Evolutionary conservation across 2,113 vertebrate species (phyloP).

Genomic region (Carlito syrichta): DNA sequence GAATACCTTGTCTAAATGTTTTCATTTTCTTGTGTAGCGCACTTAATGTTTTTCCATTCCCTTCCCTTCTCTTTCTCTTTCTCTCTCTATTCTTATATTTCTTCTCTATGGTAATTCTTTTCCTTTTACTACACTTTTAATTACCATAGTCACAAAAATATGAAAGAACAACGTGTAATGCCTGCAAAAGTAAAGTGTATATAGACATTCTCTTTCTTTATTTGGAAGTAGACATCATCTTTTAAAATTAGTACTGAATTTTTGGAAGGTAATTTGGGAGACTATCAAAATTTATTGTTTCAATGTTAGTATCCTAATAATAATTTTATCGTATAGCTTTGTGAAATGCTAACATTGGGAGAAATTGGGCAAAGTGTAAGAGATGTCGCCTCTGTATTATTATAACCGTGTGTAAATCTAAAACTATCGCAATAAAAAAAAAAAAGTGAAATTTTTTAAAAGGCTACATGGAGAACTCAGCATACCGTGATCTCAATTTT

Average conservation of each 20-base stretch:
- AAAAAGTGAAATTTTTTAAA: not conserved
- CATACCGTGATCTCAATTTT: not conserved
- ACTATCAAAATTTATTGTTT: not conserved
- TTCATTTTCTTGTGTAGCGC: not conserved
- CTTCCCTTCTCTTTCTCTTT: not conserved
- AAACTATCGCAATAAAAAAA: not conserved
- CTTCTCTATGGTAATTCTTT: not conserved
- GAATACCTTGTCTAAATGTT: not conserved
- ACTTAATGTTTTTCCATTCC: not conserved
- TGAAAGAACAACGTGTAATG: not conserved
- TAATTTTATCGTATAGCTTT: not conserved
- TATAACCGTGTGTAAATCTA: not conserved
- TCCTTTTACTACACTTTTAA: not conserved
- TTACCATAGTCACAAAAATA: not conserved
- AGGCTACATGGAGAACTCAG: not conserved
- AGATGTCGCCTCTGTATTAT: not conserved
- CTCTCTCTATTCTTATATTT: not conserved
- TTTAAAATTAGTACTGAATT: slow-evolving; percentile 20
- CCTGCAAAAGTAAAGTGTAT: not conserved
- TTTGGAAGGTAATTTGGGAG: not conserved
- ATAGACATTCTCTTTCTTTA: not conserved
- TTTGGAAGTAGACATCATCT: not conserved
- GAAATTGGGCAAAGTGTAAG: not conserved
- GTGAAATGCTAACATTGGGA: not conserved
- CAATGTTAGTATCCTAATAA: not conserved